Conservation (phyloP, 2,888 invertebrate genomes). For the Blera fallax region DNA sequence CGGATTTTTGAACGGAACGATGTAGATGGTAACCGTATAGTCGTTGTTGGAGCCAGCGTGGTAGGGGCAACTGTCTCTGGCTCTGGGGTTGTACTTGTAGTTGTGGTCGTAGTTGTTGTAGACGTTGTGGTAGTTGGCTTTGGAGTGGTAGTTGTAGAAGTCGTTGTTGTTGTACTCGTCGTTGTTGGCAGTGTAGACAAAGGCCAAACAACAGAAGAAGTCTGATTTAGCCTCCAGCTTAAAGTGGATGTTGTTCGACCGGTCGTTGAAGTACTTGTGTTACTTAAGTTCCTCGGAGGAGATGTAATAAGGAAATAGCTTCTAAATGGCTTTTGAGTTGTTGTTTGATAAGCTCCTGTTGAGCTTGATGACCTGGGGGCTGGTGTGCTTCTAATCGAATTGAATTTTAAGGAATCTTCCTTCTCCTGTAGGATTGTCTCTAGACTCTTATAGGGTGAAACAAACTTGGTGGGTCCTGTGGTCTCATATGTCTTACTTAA, state of each 20-base stretch:
- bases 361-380: slow-evolving; percentile 75
- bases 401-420: slow-evolving; percentile 76
- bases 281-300: slow-evolving; percentile 73
- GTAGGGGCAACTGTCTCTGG: slow-evolving; percentile 73
- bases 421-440: slow-evolving; percentile 82
- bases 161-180: slow-evolving; percentile 64
- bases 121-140: slow-evolving; percentile 74
- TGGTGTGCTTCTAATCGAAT: slow-evolving; percentile 75
- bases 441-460: slow-evolving; percentile 83
- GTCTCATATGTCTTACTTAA: slow-evolving; percentile 78
- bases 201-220: slow-evolving; percentile 74
- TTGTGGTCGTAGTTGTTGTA: slow-evolving; percentile 74
- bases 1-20: slow-evolving; percentile 47
- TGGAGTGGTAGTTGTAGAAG: slow-evolving; percentile 62
- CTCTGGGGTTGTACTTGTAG: slow-evolving; percentile 74
- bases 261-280: slow-evolving; percentile 74
- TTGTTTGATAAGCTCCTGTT: slow-evolving; percentile 70
- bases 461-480: slow-evolving; percentile 80
- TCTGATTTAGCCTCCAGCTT: slow-evolving; percentile 34
- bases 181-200: slow-evolving; percentile 72
- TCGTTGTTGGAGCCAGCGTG: slow-evolving; percentile 49
- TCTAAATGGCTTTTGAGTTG: slow-evolving; percentile 77
- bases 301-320: slow-evolving; percentile 77
- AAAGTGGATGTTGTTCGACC: slow-evolving; percentile 75
- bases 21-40: slow-evolving; percentile 43